Conservation (phyloP, 2,797 vertebrate species). For the Lepilemur septentrionalis region DNA sequence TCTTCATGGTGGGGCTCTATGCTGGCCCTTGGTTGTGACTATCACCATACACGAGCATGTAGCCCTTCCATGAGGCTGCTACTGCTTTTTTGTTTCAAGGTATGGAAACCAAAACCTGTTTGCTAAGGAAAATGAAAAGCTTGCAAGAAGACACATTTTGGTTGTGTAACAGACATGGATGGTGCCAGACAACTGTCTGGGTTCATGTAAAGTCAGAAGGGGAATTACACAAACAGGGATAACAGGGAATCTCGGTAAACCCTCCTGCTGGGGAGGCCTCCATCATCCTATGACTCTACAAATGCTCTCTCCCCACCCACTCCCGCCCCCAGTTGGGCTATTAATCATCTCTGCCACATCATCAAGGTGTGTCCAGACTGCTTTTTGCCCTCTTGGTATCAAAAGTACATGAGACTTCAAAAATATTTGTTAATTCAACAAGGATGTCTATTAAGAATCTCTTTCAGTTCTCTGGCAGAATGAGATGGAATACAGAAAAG, state of each 20-base stretch:
- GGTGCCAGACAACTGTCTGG: conserved; percentile 72
- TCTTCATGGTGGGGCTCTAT: background rate
- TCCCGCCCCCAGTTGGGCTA: conserved; percentile 62
- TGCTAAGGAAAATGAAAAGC: conserved; percentile 48
- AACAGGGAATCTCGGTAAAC: conserved; percentile 81
- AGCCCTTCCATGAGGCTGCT: background rate
- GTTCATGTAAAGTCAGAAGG: conserved; percentile 75
- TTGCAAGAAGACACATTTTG: conserved; percentile 35
- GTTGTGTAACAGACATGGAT: conserved; percentile 76
- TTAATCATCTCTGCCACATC: conserved; percentile 79
- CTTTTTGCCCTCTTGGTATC: conserved; percentile 71
- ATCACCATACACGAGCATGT: background rate
- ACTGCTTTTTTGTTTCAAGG: background rate
- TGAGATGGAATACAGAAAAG: background rate
- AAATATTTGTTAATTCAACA: conserved; percentile 68
- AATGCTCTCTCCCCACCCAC: conserved; percentile 26
- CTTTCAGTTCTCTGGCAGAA: conserved; percentile 11
- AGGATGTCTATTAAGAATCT: background rate
- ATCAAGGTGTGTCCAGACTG: conserved; percentile 79
- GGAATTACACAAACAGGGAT: conserved; percentile 77
- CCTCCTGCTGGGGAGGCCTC: conserved; percentile 68
- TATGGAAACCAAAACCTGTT: conserved; percentile 25
- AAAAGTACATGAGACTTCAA: conserved; percentile 75
- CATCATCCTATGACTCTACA: conserved; percentile 73
- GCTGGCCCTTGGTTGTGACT: background rate